phyloP scores from a whole-genome alignment of 2,888 invertebrate species.

The Clistopyga incitator region DNA sequence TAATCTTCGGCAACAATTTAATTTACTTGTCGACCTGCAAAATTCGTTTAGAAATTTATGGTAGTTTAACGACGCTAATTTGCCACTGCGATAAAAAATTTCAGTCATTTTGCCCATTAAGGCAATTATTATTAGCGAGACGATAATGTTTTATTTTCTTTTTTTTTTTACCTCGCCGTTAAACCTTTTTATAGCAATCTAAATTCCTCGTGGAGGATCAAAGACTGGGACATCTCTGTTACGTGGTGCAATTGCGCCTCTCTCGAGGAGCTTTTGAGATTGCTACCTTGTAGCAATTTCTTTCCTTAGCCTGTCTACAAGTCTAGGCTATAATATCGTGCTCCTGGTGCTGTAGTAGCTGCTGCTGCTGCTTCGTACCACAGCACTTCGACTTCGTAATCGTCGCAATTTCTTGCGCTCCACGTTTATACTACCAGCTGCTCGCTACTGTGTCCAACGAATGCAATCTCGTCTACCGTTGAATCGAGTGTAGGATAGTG shows the following conservation, averaged over 20 bases:
- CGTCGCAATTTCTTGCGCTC: conserved; percentile 47
- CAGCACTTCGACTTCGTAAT: conserved; percentile 44
- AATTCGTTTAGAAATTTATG: too few species aligned
- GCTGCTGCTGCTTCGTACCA: conserved; percentile 6
- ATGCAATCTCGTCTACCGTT: conserved; percentile 32
- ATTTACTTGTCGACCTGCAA: too few species aligned
- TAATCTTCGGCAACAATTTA: too few species aligned
- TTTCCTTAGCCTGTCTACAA: neutral
- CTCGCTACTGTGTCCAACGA: conserved; percentile 5
- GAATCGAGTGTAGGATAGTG: conserved; percentile 18
- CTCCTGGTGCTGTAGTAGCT: neutral
- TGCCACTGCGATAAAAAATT: too few species aligned
- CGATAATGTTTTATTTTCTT: too few species aligned
- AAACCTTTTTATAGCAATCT: neutral
- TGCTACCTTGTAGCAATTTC: neutral
- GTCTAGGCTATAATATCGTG: neutral
- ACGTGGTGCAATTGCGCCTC: neutral
- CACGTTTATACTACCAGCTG: conserved; percentile 1
- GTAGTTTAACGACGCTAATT: too few species aligned
- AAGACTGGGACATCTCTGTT: neutral
- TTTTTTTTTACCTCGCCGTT: neutral
- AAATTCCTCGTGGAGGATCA: neutral
- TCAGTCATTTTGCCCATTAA: too few species aligned
- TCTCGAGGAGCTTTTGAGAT: neutral
- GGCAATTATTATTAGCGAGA: too few species aligned